Conservation (phyloP, 2,888 invertebrate genomes). For the Agonopterix alstromeriana region DNA sequence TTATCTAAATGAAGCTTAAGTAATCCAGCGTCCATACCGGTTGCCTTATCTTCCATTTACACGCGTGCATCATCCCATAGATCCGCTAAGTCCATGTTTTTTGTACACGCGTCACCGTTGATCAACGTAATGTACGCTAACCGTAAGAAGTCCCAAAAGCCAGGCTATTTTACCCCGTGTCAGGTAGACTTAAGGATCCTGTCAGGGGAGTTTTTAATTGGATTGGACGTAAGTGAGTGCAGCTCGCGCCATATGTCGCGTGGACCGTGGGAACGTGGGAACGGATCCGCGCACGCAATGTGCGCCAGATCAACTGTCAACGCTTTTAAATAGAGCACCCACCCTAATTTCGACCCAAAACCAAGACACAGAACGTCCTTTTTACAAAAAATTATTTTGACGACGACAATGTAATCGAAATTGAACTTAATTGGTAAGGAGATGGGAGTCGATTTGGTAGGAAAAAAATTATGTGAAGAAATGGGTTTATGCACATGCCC, state of each 20-base stretch:
- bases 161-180: too few species aligned
- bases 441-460: slow-evolving; percentile 7
- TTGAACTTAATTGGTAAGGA: slow-evolving; percentile 3
- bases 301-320: slow-evolving; percentile 59
- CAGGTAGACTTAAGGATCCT: too few species aligned
- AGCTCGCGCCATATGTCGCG: slow-evolving; percentile 73
- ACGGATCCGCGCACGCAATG: slow-evolving; percentile 65
- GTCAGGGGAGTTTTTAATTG: too few species aligned
- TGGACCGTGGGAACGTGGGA: slow-evolving; percentile 72
- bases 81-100: slow-evolving; percentile 68
- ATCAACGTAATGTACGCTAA: slow-evolving; percentile 30
- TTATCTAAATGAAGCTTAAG: not conserved
- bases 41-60: slow-evolving; percentile 44
- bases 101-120: slow-evolving; percentile 71
- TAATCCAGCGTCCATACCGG: slow-evolving; percentile 24
- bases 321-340: slow-evolving; percentile 18
- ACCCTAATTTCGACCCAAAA: slow-evolving; percentile 18
- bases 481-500: slow-evolving; percentile 47
- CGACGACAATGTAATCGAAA: slow-evolving; percentile 7
- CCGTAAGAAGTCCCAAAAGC: too few species aligned
- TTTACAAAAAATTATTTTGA: slow-evolving; percentile 20
- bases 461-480: slow-evolving; percentile 13
- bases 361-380: slow-evolving; percentile 22
- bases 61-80: slow-evolving; percentile 45
- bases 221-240: slow-evolving; percentile 33